Evolutionary conservation across 1,140 invertebrate genomes (phyloP), one percentile per base, ranked within the genome.

Genomic region (Drosophila grimshawi): DNA sequence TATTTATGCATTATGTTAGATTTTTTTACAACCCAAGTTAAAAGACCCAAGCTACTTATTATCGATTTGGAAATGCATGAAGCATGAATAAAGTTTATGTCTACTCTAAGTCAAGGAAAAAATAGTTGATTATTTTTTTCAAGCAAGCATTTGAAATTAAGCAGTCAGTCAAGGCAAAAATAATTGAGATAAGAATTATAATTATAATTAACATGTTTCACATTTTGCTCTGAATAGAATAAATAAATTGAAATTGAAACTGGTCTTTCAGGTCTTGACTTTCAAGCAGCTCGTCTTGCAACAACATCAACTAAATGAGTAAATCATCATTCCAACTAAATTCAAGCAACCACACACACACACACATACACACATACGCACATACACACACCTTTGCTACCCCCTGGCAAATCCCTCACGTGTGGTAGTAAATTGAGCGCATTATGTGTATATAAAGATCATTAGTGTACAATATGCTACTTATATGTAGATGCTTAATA

Each of bases 371-470:
- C 19, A 19, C 19, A 19, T 1, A 19, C 19, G 2, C 19, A 19
- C 19, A 19, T 19, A 19, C 19, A 1, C 19, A 19, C 19, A 19
- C 19, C 19, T 19, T 19, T 19, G 19, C 19, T 19, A 19, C 19
- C 30, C 8, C 39, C 39, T 41, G 37, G 39, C 39, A 43, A 43
- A 43, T 43, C 39, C 39, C 10, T 43, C 39, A 43, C 39, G 59
- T 65, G 78, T 11, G 32, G 35, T 39, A 39, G 7, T 10, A 29
- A 27, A 39, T 48, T 60, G n/a, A 71, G 76, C 64, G 53, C 53
- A 81, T 76, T 76, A 81, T 86, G 79, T 79, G 79, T 86, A 86
- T 88, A 82, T 88, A 86, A 86, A 82, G 83, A 86, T 86, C 82
- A 86, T 86, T 86, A 86, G 82, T 82, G 83, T 53, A 68, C 74